phyloP scores from a whole-genome alignment of 1,140 invertebrate species.

The Drosophila punjabiensis region DNA sequence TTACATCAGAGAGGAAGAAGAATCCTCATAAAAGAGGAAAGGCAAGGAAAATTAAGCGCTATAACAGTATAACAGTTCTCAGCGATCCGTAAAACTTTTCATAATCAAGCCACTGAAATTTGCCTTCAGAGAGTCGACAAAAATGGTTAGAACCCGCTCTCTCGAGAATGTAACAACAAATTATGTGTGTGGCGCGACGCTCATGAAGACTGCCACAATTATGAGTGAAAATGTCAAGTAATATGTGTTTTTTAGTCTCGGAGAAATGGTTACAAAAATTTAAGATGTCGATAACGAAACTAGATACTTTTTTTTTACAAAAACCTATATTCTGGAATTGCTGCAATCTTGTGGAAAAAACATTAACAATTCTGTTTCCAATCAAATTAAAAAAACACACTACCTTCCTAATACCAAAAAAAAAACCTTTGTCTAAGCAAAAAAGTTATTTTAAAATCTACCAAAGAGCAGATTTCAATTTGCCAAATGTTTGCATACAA shows the following conservation, averaged over 20 bases:
- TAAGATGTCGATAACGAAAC: not conserved
- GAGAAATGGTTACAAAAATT: not conserved
- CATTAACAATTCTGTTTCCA: not conserved
- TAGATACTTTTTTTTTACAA: not conserved
- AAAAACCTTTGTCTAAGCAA: not conserved
- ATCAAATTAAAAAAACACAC: not conserved
- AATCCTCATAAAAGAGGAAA: no score
- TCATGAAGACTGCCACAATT: no score
- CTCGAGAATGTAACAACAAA: no score
- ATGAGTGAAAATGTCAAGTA: not conserved
- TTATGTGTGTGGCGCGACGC: no score
- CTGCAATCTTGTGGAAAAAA: not conserved
- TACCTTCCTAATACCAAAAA: not conserved
- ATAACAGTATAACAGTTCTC: not conserved
- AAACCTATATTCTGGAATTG: not conserved
- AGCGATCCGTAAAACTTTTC: no score
- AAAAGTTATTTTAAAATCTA: not conserved
- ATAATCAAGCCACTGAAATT: no score
- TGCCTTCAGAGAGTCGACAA: no score
- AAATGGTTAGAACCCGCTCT: not conserved
- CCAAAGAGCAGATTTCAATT: slow-evolving; percentile 24
- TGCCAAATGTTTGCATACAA: slow-evolving; percentile 38
- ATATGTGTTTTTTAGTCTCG: not conserved
- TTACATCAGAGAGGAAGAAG: no score
- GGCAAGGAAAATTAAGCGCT: no score